Evolutionary conservation across 2,888 invertebrate species (phyloP).

Genomic region (Agrotis exclamationis): DNA sequence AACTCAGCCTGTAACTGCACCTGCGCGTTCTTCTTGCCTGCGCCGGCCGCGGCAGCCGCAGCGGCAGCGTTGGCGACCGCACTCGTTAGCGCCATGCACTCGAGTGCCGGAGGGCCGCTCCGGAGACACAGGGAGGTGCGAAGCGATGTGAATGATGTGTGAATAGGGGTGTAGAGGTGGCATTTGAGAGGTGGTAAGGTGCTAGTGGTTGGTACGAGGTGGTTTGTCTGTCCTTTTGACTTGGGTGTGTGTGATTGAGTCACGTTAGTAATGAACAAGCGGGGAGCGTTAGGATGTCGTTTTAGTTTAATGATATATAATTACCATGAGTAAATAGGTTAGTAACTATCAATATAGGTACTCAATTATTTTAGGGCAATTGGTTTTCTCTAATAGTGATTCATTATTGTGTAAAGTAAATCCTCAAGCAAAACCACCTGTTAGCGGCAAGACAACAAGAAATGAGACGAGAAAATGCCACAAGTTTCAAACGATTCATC

Average conservation of each 20-base stretch:
- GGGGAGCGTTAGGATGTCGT: not conserved
- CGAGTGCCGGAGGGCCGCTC: conserved; percentile 64
- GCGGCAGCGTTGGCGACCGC: conserved; percentile 86
- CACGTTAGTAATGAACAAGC: not conserved
- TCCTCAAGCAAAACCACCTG: not conserved
- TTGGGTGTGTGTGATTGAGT: too few relatives aligned
- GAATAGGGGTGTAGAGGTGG: conserved; percentile 37
- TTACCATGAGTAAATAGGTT: too few relatives aligned
- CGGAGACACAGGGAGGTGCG: conserved; percentile 33
- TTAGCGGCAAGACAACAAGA: not conserved
- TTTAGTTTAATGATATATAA: not conserved
- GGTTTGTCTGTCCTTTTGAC: too few relatives aligned
- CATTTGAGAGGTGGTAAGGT: conserved; percentile 14
- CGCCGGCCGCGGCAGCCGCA: conserved; percentile 85
- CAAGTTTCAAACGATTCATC: not conserved
- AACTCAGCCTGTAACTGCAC: conserved; percentile 96
- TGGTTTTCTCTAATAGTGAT: too few relatives aligned
- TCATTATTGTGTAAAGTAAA: too few relatives aligned
- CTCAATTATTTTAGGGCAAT: too few relatives aligned
- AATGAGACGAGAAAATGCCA: not conserved
- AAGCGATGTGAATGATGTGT: conserved; percentile 38
- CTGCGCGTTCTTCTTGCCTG: conserved; percentile 94
- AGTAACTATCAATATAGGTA: too few relatives aligned
- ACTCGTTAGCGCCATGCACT: conserved; percentile 82
- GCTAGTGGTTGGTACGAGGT: too few relatives aligned